Evolutionary conservation across 1,140 invertebrate genomes (phyloP).

Genomic region (Rhyzopertha dominica): DNA sequence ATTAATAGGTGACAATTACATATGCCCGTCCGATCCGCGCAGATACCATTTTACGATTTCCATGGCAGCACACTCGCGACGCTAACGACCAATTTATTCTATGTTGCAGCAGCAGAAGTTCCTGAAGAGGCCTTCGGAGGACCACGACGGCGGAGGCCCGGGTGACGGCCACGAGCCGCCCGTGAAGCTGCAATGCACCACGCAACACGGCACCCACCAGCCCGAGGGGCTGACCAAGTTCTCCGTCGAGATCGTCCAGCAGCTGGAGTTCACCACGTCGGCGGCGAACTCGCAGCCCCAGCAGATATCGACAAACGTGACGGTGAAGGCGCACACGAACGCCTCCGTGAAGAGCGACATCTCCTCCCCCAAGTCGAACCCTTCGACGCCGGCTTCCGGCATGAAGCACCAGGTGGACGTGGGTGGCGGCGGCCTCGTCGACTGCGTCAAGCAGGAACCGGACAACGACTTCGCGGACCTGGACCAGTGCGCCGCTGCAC

Average conservation of each 20-base stretch:
- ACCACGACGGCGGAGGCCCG: slow-evolving; percentile 57
- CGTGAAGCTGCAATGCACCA: slow-evolving; percentile 70
- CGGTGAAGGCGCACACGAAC: slow-evolving; percentile 80
- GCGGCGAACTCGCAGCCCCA: slow-evolving; percentile 77
- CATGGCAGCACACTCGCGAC: too few relatives aligned
- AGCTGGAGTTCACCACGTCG: slow-evolving; percentile 79
- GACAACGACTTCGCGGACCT: slow-evolving; percentile 79
- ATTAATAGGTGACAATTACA: too few relatives aligned
- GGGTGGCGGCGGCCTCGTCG: slow-evolving; percentile 59
- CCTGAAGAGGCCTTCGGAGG: slow-evolving; percentile 67
- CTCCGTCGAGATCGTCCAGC: slow-evolving; percentile 86
- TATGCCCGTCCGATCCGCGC: too few relatives aligned
- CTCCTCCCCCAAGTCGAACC: slow-evolving; percentile 49
- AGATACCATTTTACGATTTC: too few relatives aligned
- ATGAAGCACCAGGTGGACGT: slow-evolving; percentile 34
- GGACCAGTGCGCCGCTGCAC: slow-evolving; percentile 70
- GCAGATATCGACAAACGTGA: slow-evolving; percentile 89
- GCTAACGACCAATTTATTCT: too few relatives aligned
- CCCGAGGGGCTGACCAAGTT: slow-evolving; percentile 69
- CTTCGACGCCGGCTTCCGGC: slow-evolving; percentile 30
- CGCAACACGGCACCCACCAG: slow-evolving; percentile 45
- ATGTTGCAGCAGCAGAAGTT: slow-evolving; percentile 82
- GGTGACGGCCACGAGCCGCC: slow-evolving; percentile 63
- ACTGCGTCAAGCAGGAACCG: slow-evolving; percentile 79
- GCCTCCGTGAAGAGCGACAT: slow-evolving; percentile 74